Conservation (phyloP, 2,797 vertebrate genomes). For the Neosilurus mollespiculum region DNA sequence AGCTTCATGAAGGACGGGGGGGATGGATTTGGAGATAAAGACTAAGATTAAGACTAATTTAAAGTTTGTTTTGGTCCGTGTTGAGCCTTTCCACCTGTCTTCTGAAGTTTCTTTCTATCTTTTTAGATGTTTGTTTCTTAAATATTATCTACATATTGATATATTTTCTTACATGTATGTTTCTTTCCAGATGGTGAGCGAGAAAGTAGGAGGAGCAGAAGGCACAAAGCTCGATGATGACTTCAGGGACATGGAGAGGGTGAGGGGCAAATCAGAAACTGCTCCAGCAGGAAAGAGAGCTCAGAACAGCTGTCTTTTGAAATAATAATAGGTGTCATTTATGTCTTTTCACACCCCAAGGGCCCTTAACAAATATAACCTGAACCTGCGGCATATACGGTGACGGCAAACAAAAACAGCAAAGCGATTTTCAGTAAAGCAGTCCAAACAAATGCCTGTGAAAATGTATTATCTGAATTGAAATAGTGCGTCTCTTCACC, state of each 20-base stretch:
- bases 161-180: background rate
- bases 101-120: background rate
- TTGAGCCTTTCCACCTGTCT: background rate
- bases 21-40: background rate
- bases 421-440: background rate
- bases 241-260: conserved; percentile 94
- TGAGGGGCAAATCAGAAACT: conserved; percentile 60
- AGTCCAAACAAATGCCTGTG: background rate
- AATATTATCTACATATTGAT: background rate
- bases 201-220: conserved; percentile 95
- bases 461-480: background rate
- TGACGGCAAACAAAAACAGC: background rate
- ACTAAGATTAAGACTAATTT: too few relatives aligned
- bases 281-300: background rate
- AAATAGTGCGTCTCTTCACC: background rate
- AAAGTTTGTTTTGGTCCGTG: too few relatives aligned
- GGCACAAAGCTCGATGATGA: conserved; percentile 96
- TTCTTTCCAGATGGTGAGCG: conserved; percentile 84
- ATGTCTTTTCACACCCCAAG: background rate
- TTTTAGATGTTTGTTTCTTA: background rate
- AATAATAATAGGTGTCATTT: background rate
- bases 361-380: background rate
- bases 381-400: background rate
- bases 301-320: background rate
- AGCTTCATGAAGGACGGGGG: background rate